Evolutionary conservation across 2,888 invertebrate species (phyloP), one percentile per base, ranked within the genome.

Genomic region (Andrena minutula): DNA sequence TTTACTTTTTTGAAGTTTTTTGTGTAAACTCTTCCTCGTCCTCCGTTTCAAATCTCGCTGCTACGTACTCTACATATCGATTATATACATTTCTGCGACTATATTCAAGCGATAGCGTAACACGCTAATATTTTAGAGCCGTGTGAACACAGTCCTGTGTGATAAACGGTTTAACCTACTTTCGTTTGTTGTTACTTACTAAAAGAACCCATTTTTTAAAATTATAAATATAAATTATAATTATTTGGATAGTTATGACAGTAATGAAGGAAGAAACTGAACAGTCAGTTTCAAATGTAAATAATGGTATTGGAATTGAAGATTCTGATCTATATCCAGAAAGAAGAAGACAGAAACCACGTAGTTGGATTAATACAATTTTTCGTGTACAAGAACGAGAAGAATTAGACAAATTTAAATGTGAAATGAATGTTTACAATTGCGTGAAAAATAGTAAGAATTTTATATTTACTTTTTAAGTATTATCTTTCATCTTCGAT

Each of bases 391-490:
- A 97, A 93, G 97, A 97, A 47, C 95, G 95, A 84, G 97, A 97
- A 92, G 95, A 94, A 71, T 94, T 97, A 16, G 96, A 97, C 47
- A 97, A 96, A 94, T 94, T 96, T 0, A 97, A 96, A 93, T 98
- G 98, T 92, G 98, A 98, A 94, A 94, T 96, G 84, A 97, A 97
- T 92, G 97, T 98, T 0, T 96, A 95, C 88, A 95, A 96, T 68
- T 97, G 97, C 93, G 94, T 97, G 0, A 96, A 96, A 93, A 96
- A 96, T 70, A 97, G 97, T 95, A 93, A 94, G 95, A 94, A 61
- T 61, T 28, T 47, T 51, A 8, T 30, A 71, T 35, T 35, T 23
- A 23, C 35, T 10, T 70, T 20, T 23, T 10, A 66, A 64, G 20
- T n/a, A 64, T 41, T 78, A 30, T 61, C 23, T 60, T 53, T 56